Base-by-base conservation (phyloP, 2,797 vertebrate genomes). In the Glossophaga mutica region DNA sequence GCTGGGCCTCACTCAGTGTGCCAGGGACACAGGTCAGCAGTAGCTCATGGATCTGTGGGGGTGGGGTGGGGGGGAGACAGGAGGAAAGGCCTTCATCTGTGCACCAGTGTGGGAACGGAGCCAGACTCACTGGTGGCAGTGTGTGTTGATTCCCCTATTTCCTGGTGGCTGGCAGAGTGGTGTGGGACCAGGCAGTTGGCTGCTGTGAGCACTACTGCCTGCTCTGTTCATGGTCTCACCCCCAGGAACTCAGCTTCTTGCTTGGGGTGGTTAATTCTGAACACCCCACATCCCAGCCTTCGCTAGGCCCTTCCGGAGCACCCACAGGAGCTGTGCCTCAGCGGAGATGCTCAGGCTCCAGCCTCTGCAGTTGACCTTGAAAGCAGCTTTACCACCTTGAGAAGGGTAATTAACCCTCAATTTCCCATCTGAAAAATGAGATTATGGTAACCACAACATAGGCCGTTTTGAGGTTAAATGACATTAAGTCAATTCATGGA, bases 371-470 rank as follows among this genome's bases (percentile, higher is more conserved):
- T 29, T 48, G 55, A 37, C 32, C 42, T 19, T 50, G 73, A 37
- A 14, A 12, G 57, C 24, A 34, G 84, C 46, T 29, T 8, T 55
- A 11, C 22, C 18, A n/a, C 32, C n/a, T 32, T 44, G 44, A 85
- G 62, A 8, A 2, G 9, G 73, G 6, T 2, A 5, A 5, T 22
- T 42, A 70, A n/a, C 6, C 29, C 87, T 62, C 70, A 4, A 29
- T 26, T 9, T 87, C 14, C 48, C 6, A 4, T 87, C 68, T 71
- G 68, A 42, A 4, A 48, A 29, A 12, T 21, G 26, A 32, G 52
- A 14, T 2, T 1, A 32, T 7, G 6, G 24, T 9, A 39, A n/a
- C 5, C 8, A 0, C n/a, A 39, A 1, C 52, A 29, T 5, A 26
- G 6, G 39, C 57, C 68, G 29, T 14, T 48, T 5, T 2, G 68